These are phyloP conservation scores for Psophia crepitans DNA, from an alignment of 2,113 vertebrate genomes.

Conservation along the genomic window DNA sequence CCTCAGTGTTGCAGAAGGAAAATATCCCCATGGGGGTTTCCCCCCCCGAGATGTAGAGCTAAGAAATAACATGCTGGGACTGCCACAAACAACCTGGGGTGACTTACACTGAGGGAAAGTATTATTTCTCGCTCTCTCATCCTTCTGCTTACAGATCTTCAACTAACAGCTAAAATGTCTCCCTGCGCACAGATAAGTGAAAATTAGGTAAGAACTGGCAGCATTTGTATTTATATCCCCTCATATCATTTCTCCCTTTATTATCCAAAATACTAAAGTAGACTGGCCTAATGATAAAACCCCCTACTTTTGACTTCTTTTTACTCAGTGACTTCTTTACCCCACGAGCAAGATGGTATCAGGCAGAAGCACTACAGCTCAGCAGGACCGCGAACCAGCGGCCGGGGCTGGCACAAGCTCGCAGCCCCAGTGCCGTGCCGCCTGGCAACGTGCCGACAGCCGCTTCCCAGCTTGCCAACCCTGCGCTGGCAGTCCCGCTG, in stretches of 20 bases:
- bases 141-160: background rate
- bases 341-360: background rate
- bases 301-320: background rate
- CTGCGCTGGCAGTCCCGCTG: background rate
- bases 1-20: background rate
- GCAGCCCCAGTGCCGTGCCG: rapidly evolving
- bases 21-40: background rate
- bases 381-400: rapidly evolving
- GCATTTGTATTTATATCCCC: background rate
- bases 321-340: background rate
- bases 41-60: rapidly evolving
- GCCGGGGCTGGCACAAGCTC: background rate
- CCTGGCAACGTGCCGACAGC: rapidly evolving
- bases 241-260: background rate
- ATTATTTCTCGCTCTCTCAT: background rate
- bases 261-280: background rate
- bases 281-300: background rate
- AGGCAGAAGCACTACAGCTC: rapidly evolving
- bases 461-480: background rate
- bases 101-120: background rate
- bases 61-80: background rate
- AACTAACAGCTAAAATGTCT: background rate
- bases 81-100: background rate
- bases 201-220: background rate
- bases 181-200: background rate